Evolutionary conservation across 2,888 invertebrate genomes (phyloP), one percentile per base, ranked within the genome.

Genomic region (Pecten maximus): DNA sequence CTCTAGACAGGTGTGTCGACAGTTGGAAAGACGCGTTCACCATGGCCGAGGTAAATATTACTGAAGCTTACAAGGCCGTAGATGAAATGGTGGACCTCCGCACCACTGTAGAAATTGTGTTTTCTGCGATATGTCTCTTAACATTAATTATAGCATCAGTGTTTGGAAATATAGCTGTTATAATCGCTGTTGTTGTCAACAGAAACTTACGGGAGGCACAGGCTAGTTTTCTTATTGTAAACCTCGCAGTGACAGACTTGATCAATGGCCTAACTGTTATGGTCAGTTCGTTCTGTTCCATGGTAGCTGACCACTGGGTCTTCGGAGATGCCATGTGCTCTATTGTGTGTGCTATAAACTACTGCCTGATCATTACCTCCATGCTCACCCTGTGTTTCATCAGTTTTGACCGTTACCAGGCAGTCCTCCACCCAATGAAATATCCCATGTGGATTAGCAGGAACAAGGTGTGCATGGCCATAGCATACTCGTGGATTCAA

Each of bases 351-450:
- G 94, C 94, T 6, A 91, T 94, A 2, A 96, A 96, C 93, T 97
- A 97, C 93, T 95, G 95, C 89, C 93, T 96, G n/a, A 96, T 96
- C 87, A 96, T 96, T 19, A 96, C 96, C 28, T 96, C 96, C 19
- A 96, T 96, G 95, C 91, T 96, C 88, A 96, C 96, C 2, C 94
- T 97, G 10, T 95, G 96, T 40, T 95, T 95, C 91, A 96, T 97
- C 90, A 95, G 96, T 88, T 90, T 96, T 0, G 97, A 96, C 92
- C 92, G 97, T 12, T 96, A 95, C 91, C 92, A 96, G 40, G 96
- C 96, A 8, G 94, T 96, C 35, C 88, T 94, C 23, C 92, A 96
- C 90, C 94, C 96, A 0, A 92, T 96, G 23, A 91, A 92, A 2
- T 97, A 96, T 91, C 87, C 90, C 15, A 40, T 35, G 8, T 44